Percentiles rank a stretch among this genome's conserved stretches.
These are phyloP conservation scores for Tupiocoris notatus DNA, from an alignment of 2,888 invertebrate species.

Conservation along the genomic window DNA sequence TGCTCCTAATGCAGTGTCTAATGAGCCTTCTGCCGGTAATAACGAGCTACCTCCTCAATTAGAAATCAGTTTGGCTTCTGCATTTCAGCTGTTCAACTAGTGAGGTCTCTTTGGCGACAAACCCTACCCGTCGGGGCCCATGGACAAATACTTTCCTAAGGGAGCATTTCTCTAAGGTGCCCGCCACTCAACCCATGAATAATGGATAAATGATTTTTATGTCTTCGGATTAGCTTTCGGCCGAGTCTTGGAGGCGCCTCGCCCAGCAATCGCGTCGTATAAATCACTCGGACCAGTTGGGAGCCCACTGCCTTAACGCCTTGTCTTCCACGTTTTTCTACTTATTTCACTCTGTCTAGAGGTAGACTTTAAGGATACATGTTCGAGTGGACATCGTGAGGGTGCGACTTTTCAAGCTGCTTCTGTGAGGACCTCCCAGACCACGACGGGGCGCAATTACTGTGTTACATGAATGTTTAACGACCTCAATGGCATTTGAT, in stretches of 20 bases:
- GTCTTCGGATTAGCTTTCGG: constrained; percentile 34
- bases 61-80: neutral
- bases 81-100: neutral
- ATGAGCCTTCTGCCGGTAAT: neutral
- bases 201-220: constrained; percentile 35
- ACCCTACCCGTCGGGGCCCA: neutral
- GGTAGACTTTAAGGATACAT: neutral
- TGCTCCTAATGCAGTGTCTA: neutral
- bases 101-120: neutral
- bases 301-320: neutral
- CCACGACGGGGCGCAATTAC: constrained; percentile 13
- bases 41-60: neutral
- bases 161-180: neutral
- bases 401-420: neutral
- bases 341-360: neutral
- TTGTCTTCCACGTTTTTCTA: neutral
- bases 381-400: neutral
- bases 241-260: constrained; percentile 29
- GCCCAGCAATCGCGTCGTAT: neutral
- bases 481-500: constrained; percentile 23
- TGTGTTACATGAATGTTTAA: constrained; percentile 23
- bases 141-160: neutral
- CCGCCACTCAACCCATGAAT: constrained; percentile 14
- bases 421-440: constrained; percentile 14
- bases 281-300: constrained; percentile 15